These are phyloP conservation scores for Apodemus agrarius DNA, from an alignment of 2,797 vertebrate species.

Conservation along the genomic window DNA sequence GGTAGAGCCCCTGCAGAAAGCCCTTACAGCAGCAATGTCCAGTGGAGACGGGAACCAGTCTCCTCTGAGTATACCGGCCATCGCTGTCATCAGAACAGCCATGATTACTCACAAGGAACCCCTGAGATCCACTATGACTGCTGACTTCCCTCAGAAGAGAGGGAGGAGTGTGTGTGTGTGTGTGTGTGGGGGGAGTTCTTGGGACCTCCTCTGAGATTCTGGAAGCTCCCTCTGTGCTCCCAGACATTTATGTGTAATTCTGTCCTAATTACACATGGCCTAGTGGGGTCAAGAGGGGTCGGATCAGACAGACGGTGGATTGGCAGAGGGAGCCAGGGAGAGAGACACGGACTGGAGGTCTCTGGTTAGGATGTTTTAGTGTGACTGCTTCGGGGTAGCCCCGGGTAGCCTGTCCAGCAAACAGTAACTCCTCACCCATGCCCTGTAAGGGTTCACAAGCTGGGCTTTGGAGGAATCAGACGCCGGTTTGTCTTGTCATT, in stretches of 20 bases:
- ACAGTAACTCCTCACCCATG: not conserved
- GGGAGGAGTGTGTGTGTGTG: too few species aligned
- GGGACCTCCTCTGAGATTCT: not conserved
- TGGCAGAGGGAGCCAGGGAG: not conserved
- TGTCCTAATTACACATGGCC: not conserved
- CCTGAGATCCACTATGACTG: not conserved
- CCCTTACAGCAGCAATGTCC: not conserved
- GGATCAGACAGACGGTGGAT: too few species aligned
- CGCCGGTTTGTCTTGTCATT: not conserved
- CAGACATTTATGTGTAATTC: not conserved
- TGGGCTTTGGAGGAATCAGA: not conserved
- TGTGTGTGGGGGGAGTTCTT: too few species aligned
- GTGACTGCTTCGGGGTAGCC: not conserved
- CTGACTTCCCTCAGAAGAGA: not conserved
- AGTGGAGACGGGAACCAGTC: not conserved
- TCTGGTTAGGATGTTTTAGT: not conserved
- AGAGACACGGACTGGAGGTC: not conserved
- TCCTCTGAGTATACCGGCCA: not conserved
- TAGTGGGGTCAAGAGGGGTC: not conserved
- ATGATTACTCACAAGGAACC: not conserved
- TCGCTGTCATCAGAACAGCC: not conserved
- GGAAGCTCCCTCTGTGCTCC: not conserved
- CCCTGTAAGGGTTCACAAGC: not conserved
- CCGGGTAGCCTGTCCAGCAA: too few species aligned
- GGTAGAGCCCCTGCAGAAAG: not conserved